Evolutionary conservation across 2,113 vertebrate species (phyloP), one percentile per base, ranked within the genome.

Genomic region (Tupaia tana): DNA sequence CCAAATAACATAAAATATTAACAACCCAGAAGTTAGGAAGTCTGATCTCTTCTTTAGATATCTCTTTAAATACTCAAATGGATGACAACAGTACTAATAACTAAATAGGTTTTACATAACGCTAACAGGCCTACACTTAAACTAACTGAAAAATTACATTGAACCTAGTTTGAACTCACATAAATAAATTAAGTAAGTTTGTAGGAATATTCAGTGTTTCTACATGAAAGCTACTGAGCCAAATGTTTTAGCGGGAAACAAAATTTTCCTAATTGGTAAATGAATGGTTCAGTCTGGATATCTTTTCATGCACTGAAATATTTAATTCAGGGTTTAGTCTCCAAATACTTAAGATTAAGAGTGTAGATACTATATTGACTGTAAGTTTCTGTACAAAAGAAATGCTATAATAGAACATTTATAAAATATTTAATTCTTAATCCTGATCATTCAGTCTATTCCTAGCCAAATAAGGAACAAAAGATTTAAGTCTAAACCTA

Each of bases 131-230:
- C 13, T 90, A 86, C 78, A 87, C 77, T 95, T 78, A 97, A 43
- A 59, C 20, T 79, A 92, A 92, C 66, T 84, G 66, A 90, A 96
- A 87, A 96, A 92, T 83, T 69, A 92, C 20, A 73, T 25, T 85
- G 87, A 96, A 90, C 70, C 81, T 70, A 80, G 79, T 58, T 90
- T 86, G 90, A 97, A 93, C 81, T 83, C 74, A 88, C 86, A 96
- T 77, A 86, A 88, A 90, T 86, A 90, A 96, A 92, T 90, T 58
- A 79, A 64, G 43, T 52, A 83, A 91, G 54, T 92, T 81, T 70
- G 8, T 74, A 88, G 66, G 86, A 92, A 59, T 69, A 92, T 5
- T 85, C 67, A 71, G 14, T 58, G 25, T 88, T 70, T 96, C 79
- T 90, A 66, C 13, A 75, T 24, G 27, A 91, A 78, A 89, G 70